Evolutionary conservation across 1,140 invertebrate genomes (phyloP).

Genomic region (Psix sp.): DNA sequence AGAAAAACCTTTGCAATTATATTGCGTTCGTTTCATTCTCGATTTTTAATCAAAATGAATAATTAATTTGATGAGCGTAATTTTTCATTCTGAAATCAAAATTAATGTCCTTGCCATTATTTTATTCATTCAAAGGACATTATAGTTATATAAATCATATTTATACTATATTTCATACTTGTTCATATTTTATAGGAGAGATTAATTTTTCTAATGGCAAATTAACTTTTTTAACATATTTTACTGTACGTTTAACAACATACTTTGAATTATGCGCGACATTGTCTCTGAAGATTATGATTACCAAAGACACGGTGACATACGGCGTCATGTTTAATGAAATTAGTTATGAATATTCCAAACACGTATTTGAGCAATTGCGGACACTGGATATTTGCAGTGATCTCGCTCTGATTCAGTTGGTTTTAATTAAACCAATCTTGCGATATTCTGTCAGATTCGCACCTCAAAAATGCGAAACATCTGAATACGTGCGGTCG

Average conservation of each 20-base stretch:
- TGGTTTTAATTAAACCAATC: conserved; percentile 2
- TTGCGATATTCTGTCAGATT: neutral
- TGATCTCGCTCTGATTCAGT: conserved; percentile 13
- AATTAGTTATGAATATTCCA: conserved; percentile 54
- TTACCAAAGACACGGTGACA: conserved; percentile 35
- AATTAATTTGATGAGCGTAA: too few relatives aligned
- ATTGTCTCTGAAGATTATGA: conserved; percentile 52
- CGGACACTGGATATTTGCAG: conserved; percentile 23
- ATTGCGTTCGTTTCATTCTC: too few relatives aligned
- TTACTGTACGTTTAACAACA: conserved; percentile 40
- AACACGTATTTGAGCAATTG: conserved; percentile 28
- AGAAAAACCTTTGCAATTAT: too few relatives aligned
- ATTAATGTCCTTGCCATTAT: too few relatives aligned
- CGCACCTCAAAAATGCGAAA: neutral
- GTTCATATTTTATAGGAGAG: too few relatives aligned
- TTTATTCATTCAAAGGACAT: too few relatives aligned
- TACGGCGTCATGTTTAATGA: conserved; percentile 36
- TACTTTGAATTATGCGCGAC: conserved; percentile 41
- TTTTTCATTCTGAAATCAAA: too few relatives aligned
- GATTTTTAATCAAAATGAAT: too few relatives aligned
- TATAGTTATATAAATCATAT: too few relatives aligned
- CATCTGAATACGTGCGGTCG: neutral
- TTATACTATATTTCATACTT: too few relatives aligned
- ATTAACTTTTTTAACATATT: too few relatives aligned
- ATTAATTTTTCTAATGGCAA: too few relatives aligned